Percentiles rank a stretch among this genome's conserved stretches.
phyloP scores from a whole-genome alignment of 2,113 vertebrate genomes.

The Larimichthys crocea region DNA sequence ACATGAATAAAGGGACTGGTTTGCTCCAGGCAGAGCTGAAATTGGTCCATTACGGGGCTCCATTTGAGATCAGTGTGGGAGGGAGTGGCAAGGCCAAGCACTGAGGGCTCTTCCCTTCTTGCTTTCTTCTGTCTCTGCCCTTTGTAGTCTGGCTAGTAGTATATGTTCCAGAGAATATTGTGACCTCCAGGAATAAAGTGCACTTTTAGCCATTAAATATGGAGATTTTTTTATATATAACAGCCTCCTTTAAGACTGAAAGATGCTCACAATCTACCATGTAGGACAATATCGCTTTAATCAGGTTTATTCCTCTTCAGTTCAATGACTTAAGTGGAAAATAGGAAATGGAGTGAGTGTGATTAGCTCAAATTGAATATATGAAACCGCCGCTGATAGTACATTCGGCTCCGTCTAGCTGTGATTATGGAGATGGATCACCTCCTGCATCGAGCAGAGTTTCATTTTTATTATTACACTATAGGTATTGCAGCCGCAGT shows the following conservation, averaged over 20 bases:
- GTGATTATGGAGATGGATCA: conserved; percentile 64
- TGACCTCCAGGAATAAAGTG: not conserved
- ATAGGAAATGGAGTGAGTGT: conserved; percentile 11
- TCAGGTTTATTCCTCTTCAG: conserved; percentile 8
- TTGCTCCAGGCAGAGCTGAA: conserved; percentile 77
- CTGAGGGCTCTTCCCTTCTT: conserved; percentile 37
- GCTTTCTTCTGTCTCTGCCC: conserved; percentile 34
- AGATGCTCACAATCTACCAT: conserved; percentile 15
- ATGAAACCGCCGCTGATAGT: conserved; percentile 46
- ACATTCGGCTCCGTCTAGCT: conserved; percentile 41
- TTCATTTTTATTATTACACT: conserved; percentile 20
- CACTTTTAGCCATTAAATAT: not conserved
- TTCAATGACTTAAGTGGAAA: conserved; percentile 43
- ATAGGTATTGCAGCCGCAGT: conserved; percentile 18
- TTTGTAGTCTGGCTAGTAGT: not conserved
- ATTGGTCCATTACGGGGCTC: conserved; percentile 80
- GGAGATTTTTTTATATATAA: not conserved
- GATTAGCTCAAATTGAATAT: conserved; percentile 71
- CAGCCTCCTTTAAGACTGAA: conserved; percentile 4
- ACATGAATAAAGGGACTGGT: conserved; percentile 71
- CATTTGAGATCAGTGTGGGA: conserved; percentile 69
- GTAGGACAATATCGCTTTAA: conserved; percentile 39
- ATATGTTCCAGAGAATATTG: conserved; percentile 1
- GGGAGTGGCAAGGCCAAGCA: conserved; percentile 54
- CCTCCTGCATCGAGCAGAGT: conserved; percentile 31